Base-by-base conservation (phyloP, 2,888 invertebrate genomes). In the Heliconius ethilla region DNA sequence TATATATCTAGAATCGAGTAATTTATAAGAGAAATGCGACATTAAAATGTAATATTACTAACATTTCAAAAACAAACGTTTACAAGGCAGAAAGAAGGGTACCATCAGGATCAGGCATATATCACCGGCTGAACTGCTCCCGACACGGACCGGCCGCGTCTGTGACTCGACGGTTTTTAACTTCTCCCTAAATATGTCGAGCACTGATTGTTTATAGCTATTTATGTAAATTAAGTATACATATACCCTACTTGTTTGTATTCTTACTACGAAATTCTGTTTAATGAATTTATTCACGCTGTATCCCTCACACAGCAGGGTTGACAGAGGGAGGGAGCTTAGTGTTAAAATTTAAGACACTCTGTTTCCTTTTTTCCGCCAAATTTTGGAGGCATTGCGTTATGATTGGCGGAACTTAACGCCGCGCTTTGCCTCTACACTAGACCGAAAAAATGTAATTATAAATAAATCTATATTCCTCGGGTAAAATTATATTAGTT, bases 161-260 rank as follows among this genome's bases (percentile, higher is more conserved):
- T 79, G 76, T 78, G 80, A 78, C 76, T 80, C 78, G 78, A 33
- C 80, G 80, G 78, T 78, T 80, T 78, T 74, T 74, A 80, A 75
- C 76, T 37, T 69, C 63, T 73, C 70, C 73, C 73, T 59, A 73
- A 66, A 73, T 72, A 76, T 73, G 70, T 76, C 45, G 55, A 63
- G 25, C 37, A n/a, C 45, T 55, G 70, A 72, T 76, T 37, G 66
- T 73, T 73, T 67, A 37, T 40, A 63, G 63, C 62, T 73, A 25
- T 13, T 62, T 33, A 25, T 25, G 33, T 62, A 40, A 59, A 73
- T 33, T 33, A 33, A 33, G 33, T 33, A 29, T 27, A 27, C 27
- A 29, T 33, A 7, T 33, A 33, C 33, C 33, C 33, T 33, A 33
- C 33, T 33, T 33, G 33, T 33, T 33, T 33, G 33, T 33, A 6